These are phyloP conservation scores for Molanna angustata DNA, from an alignment of 2,888 invertebrate genomes.

Conservation along the genomic window DNA sequence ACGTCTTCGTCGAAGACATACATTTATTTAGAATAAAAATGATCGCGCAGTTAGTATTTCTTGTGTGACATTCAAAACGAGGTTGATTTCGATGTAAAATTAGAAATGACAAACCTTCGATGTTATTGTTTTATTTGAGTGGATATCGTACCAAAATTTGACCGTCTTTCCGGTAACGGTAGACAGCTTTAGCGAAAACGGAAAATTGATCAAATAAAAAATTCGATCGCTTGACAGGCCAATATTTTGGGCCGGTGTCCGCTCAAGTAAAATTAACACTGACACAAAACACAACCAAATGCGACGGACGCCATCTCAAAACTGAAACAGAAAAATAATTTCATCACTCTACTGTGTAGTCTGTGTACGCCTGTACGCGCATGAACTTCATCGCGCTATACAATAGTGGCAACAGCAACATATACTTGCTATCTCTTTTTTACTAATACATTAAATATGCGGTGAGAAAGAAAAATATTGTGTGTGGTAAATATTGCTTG, in stretches of 20 bases:
- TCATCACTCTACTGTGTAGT: too few species aligned
- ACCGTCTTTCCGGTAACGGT: slow-evolving; percentile 39
- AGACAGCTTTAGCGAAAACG: slow-evolving; percentile 34
- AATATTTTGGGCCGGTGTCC: slow-evolving; percentile 60
- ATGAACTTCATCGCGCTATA: too few species aligned
- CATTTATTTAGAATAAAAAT: too few species aligned
- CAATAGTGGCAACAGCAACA: too few species aligned
- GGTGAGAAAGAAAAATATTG: background rate
- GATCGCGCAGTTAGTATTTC: too few species aligned
- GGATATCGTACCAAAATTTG: slow-evolving; percentile 59
- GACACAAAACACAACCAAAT: slow-evolving; percentile 46
- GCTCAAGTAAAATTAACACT: slow-evolving; percentile 53
- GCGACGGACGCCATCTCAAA: slow-evolving; percentile 50
- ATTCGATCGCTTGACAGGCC: slow-evolving; percentile 55
- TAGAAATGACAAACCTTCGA: slow-evolving; percentile 45
- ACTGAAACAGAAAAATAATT: slow-evolving; percentile 6
- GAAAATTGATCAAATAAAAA: slow-evolving; percentile 22
- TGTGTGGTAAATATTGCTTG: background rate
- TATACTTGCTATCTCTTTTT: slow-evolving; percentile 3
- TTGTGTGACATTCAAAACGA: too few species aligned
- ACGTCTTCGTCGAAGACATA: too few species aligned
- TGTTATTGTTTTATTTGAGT: slow-evolving; percentile 56
- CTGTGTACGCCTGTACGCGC: too few species aligned
- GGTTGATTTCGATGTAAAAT: slow-evolving; percentile 14
- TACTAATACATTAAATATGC: background rate